Base-by-base conservation (phyloP, 30 jellyfish, hydroid and myxozoan species). In the Cassiopea xamachana region DNA sequence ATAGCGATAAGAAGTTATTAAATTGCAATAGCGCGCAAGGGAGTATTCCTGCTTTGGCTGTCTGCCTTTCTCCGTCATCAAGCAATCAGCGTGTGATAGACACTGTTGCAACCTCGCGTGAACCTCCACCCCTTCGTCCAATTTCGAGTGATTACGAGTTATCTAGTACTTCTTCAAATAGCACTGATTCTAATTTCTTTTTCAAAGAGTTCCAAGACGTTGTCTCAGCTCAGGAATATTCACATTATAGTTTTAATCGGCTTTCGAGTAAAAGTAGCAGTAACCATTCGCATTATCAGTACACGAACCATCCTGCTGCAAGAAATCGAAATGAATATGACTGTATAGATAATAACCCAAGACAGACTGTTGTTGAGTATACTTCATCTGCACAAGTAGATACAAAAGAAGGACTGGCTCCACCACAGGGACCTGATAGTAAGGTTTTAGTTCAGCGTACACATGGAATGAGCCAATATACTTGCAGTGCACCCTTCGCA, bases 91-190 rank as follows among this genome's bases (percentile, higher is more conserved):
- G 69, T 60, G 39, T 73, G 1, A 48, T 72, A 48, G 83, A 78
- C 2, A 78, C 90, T 27, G 49, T 27, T 76, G 90, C 90, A 2
- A 47, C 90, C 2, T 69, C 51, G 55, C 80, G 95, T 43, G 89
- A 88, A 60, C 95, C 95, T n/a, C 95, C 95, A 5, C 95, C 95
- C 46, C 73, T 88, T 58, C 90, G 95, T 12, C 95, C 95, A 27
- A 88, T 88, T 16, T 88, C 95, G 5, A 83, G 86, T 1, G 95
- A 88, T 80, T 77, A 89, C 60, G 95, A 88, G 17, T 72, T 73
- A 45, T 82, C 88, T 9, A 18, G 87, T 1, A 78, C 82, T 9
- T 62, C 88, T 73, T 68, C 90, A 48, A 62, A 62, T 77, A 86
- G 88, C 46, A 72, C 78, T 16, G 95, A 82, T 1, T 71, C 95